Percentiles rank a stretch among this genome's conserved stretches.
These are phyloP conservation scores for Endomychus coccineus DNA, from an alignment of 2,888 invertebrate species.

Conservation along the genomic window DNA sequence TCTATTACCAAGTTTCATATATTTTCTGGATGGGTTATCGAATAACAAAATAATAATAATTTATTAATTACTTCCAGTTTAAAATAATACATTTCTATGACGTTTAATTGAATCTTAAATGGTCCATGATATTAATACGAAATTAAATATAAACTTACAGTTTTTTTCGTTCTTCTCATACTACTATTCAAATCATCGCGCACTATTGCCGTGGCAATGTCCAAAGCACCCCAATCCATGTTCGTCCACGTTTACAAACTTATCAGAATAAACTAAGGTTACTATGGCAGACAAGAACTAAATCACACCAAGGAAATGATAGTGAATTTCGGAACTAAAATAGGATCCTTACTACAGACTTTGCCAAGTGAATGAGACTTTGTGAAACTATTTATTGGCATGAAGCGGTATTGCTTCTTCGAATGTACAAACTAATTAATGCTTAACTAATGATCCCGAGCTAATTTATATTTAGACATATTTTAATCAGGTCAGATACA, in stretches of 20 bases:
- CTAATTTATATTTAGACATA: too few species aligned
- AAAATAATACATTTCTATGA: too few species aligned
- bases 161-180: conserved; percentile 34
- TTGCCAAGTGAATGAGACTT: background rate
- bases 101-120: too few species aligned
- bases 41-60: too few species aligned
- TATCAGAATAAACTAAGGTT: background rate
- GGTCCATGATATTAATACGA: too few species aligned
- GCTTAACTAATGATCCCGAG: too few species aligned
- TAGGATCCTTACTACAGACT: background rate
- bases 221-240: conserved; percentile 68
- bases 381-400: background rate
- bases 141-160: conserved; percentile 33
- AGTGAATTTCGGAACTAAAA: background rate
- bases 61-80: too few species aligned
- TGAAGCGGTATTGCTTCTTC: too few species aligned
- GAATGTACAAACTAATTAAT: too few species aligned
- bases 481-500: too few species aligned
- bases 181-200: conserved; percentile 59
- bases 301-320: background rate
- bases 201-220: conserved; percentile 54
- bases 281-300: background rate
- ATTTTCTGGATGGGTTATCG: too few species aligned
- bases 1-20: too few species aligned
- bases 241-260: background rate